These are phyloP conservation scores for Sinhomidia bicolor DNA, from an alignment of 2,888 invertebrate genomes.

Conservation along the genomic window DNA sequence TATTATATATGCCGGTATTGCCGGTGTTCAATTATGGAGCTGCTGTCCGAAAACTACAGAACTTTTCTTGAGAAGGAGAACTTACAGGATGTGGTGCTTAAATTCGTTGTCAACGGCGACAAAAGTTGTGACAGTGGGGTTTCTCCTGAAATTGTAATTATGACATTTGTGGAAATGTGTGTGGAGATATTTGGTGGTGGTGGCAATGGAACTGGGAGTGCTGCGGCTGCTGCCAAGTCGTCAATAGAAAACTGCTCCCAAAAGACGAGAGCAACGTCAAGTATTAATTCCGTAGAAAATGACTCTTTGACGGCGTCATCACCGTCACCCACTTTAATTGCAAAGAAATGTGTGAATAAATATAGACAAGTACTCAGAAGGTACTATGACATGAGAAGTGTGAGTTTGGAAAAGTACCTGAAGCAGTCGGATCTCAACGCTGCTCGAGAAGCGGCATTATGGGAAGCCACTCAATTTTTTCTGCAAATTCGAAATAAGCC, in stretches of 20 bases:
- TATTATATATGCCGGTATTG: too few species aligned
- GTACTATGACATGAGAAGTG: neutral
- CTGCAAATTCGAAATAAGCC: too few species aligned
- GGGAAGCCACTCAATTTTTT: neutral
- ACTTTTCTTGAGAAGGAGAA: neutral
- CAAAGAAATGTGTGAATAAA: neutral
- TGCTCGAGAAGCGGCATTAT: neutral
- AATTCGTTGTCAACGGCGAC: too few species aligned
- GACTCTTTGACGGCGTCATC: too few species aligned
- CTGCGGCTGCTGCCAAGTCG: too few species aligned
- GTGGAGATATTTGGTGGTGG: neutral
- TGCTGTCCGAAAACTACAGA: neutral
- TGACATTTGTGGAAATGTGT: neutral
- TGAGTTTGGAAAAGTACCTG: neutral
- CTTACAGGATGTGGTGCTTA: too few species aligned
- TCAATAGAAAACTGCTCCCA: too few species aligned
- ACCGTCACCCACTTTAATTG: neutral
- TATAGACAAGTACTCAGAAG: neutral
- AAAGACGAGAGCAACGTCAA: too few species aligned
- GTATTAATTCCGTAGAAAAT: too few species aligned
- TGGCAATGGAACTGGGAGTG: neutral
- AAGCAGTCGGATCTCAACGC: neutral
- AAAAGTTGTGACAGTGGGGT: neutral
- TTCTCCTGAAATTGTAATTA: neutral
- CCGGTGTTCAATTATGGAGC: neutral